These are phyloP conservation scores for Porites australiensis DNA, from an alignment of 64 coral and sea anemone genomes.

Conservation along the genomic window DNA sequence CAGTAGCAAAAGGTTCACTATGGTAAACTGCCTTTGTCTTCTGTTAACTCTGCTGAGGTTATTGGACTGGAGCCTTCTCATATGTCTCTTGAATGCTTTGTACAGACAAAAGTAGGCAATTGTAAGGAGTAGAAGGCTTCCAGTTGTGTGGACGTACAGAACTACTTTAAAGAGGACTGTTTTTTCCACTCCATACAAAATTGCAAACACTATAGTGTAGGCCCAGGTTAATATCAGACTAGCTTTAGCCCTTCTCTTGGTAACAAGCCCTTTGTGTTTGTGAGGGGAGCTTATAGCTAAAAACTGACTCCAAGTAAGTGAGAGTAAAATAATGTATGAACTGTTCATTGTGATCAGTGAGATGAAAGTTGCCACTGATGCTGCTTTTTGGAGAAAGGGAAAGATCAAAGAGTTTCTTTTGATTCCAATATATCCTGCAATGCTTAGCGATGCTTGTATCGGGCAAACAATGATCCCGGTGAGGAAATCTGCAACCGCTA, in stretches of 20 bases:
- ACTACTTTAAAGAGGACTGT: not conserved
- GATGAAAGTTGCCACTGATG: not conserved
- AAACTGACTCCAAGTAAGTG: slow-evolving; percentile 42
- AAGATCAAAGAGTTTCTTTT: not conserved
- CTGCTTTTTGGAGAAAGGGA: not conserved
- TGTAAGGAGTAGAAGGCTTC: not conserved
- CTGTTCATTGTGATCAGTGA: slow-evolving; percentile 24
- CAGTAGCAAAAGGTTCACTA: slow-evolving; percentile 34
- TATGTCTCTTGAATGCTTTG: slow-evolving; percentile 19
- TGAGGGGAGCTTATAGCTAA: slow-evolving; percentile 34
- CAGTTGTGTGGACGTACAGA: slow-evolving; percentile 27
- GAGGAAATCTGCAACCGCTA: slow-evolving; percentile 38
- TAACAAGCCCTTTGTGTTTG: slow-evolving; percentile 12
- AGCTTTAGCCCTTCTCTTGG: not conserved
- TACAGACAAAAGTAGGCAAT: slow-evolving; percentile 27
- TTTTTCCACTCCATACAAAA: not conserved
- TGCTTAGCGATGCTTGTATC: not conserved
- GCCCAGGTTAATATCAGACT: slow-evolving; percentile 19
- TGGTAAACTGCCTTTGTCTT: slow-evolving; percentile 20
- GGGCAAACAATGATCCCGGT: slow-evolving; percentile 20
- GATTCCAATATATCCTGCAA: not conserved
- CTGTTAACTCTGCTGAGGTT: not conserved
- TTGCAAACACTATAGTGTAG: not conserved
- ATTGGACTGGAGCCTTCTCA: not conserved
- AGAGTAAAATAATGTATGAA: slow-evolving; percentile 28